A percentile compares a stretch with the other conserved stretches of the same genome.
These are phyloP conservation scores for Apodemus sylvaticus DNA, from an alignment of 2,113 vertebrate genomes.

Conservation along the genomic window DNA sequence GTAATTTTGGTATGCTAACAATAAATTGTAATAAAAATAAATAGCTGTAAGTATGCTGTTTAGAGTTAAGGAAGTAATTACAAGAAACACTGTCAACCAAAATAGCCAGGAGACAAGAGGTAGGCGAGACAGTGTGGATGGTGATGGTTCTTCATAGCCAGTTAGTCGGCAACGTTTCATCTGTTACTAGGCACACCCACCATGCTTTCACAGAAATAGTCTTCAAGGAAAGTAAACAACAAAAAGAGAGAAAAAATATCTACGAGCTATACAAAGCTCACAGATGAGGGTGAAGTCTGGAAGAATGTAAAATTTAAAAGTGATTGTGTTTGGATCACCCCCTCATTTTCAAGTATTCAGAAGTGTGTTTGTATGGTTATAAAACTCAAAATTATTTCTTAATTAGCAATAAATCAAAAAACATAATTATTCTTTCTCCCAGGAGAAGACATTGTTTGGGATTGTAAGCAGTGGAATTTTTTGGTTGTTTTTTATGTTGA, in stretches of 20 bases:
- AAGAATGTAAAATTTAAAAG: background rate
- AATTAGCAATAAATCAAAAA: background rate
- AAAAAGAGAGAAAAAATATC: background rate
- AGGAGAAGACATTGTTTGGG: background rate
- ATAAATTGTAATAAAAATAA: background rate
- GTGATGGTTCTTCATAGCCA: background rate
- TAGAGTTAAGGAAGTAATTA: slow-evolving; percentile 4
- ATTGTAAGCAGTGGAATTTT: background rate
- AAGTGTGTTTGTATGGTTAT: background rate
- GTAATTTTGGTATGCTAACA: background rate
- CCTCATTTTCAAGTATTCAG: background rate
- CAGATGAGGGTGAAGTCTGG: background rate
- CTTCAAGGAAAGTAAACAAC: background rate
- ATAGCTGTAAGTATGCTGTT: background rate
- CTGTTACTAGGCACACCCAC: background rate
- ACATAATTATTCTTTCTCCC: background rate
- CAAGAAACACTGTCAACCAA: background rate
- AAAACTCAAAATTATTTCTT: background rate
- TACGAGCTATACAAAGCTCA: background rate
- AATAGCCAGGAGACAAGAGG: background rate
- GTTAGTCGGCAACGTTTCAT: background rate
- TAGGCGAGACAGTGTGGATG: background rate
- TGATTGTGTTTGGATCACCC: background rate
- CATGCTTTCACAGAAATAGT: background rate
- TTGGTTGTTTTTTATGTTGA: background rate